Evolutionary conservation across 2,888 invertebrate species (phyloP).

Genomic region (Aricia artaxerxes): DNA sequence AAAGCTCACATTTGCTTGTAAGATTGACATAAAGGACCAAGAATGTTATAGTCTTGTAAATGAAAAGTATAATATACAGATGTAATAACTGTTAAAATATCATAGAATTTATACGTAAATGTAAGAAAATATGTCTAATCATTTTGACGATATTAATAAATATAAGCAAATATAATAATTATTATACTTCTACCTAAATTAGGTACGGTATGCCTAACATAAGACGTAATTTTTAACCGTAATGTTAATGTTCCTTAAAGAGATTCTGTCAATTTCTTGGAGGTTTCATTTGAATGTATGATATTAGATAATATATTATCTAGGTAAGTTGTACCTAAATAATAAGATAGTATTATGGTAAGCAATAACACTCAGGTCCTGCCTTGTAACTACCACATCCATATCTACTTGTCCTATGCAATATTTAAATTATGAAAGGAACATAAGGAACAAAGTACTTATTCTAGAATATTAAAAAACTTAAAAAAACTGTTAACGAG

Average conservation of each 20-base stretch:
- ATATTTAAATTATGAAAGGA: too few relatives aligned
- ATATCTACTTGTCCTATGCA: not conserved
- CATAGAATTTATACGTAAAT: not conserved
- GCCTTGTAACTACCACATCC: not conserved
- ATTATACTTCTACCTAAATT: constrained; percentile 9
- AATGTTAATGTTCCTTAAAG: not conserved
- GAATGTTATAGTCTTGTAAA: constrained; percentile 1
- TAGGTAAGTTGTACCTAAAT: not conserved
- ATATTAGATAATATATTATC: not conserved
- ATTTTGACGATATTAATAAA: not conserved
- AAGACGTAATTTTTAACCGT: not conserved
- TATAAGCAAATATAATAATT: not conserved
- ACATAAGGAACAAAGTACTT: too few relatives aligned
- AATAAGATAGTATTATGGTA: not conserved
- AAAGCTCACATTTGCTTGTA: not conserved
- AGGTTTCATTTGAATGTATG: not conserved
- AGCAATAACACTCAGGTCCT: not conserved
- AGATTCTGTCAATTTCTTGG: not conserved
- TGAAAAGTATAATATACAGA: not conserved
- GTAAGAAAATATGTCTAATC: not conserved
- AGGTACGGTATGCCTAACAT: not conserved
- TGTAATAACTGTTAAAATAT: not conserved
- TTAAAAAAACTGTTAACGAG: not conserved
- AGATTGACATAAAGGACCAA: not conserved
- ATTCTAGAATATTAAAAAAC: not conserved